Evolutionary conservation across 2,888 invertebrate species (phyloP).

Genomic region (Sturmia bella): DNA sequence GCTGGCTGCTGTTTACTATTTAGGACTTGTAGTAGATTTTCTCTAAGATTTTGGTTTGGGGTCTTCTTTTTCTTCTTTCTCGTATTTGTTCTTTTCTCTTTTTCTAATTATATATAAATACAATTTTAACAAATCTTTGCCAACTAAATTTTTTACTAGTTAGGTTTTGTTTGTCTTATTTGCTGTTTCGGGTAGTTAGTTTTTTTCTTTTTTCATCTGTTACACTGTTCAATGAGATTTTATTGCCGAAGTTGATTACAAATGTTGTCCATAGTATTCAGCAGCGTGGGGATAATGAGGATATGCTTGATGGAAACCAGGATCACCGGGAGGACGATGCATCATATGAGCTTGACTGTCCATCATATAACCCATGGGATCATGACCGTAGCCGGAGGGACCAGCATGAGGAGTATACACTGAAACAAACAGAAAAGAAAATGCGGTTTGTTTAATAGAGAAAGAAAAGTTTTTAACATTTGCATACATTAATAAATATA

Average conservation of each 20-base stretch:
- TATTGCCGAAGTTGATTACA: conserved; percentile 84
- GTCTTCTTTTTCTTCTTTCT: conserved; percentile 46
- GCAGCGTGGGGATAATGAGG: conserved; percentile 93
- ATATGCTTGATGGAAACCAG: conserved; percentile 96
- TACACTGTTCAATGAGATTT: conserved; percentile 61
- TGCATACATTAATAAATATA: too few relatives aligned
- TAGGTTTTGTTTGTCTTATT: conserved; percentile 16
- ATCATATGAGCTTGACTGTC: conserved; percentile 97
- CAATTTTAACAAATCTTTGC: conserved; percentile 32
- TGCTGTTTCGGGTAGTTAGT: conserved; percentile 18
- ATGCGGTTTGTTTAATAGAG: not conserved
- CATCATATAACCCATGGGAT: conserved; percentile 99
- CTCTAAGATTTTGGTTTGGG: conserved; percentile 66
- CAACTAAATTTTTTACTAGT: conserved; percentile 20
- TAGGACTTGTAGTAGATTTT: conserved; percentile 46
- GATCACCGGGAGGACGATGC: conserved; percentile 96
- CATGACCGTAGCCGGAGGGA: conserved; percentile 98
- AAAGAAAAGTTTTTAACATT: not conserved
- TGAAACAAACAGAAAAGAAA: conserved; percentile 76
- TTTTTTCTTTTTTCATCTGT: conserved; percentile 26
- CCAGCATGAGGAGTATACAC: conserved; percentile 96
- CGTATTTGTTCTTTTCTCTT: conserved; percentile 10
- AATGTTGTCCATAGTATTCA: conserved; percentile 96
- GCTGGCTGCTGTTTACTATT: conserved; percentile 52
- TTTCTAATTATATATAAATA: conserved; percentile 25